Evolutionary conservation across 2,113 vertebrate species (phyloP).

Genomic region (Phylloscopus trochiloides): DNA sequence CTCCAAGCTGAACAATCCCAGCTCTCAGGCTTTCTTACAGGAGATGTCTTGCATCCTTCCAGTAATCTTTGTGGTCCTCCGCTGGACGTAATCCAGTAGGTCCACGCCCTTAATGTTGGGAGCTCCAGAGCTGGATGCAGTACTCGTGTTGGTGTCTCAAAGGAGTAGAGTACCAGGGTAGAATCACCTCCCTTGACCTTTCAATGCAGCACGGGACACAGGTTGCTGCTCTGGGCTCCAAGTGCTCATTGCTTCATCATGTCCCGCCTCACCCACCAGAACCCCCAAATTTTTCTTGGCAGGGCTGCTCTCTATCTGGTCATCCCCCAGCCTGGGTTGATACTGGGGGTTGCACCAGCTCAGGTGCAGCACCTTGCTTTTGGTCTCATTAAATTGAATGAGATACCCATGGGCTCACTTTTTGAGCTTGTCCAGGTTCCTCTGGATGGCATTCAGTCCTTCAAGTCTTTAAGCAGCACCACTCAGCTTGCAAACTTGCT

Average conservation of each 20-base stretch:
- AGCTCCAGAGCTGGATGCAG: background rate
- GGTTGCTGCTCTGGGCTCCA: too few species aligned
- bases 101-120: background rate
- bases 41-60: background rate
- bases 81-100: too few species aligned
- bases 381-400: background rate
- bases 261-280: background rate
- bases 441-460: background rate
- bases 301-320: background rate
- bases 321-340: background rate
- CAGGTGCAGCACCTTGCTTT: background rate
- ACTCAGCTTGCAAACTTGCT: background rate
- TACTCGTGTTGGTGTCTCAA: background rate
- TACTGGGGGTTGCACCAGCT: background rate
- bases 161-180: background rate
- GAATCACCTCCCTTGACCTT: background rate
- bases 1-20: too few species aligned
- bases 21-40: background rate
- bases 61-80: background rate
- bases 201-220: rapidly evolving
- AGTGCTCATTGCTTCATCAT: background rate
- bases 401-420: background rate
- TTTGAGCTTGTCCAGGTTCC: background rate
- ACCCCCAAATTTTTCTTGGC: background rate
- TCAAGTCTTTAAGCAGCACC: background rate